Conservation (phyloP, 2,888 invertebrate genomes). For the Helobdella robusta region DNA sequence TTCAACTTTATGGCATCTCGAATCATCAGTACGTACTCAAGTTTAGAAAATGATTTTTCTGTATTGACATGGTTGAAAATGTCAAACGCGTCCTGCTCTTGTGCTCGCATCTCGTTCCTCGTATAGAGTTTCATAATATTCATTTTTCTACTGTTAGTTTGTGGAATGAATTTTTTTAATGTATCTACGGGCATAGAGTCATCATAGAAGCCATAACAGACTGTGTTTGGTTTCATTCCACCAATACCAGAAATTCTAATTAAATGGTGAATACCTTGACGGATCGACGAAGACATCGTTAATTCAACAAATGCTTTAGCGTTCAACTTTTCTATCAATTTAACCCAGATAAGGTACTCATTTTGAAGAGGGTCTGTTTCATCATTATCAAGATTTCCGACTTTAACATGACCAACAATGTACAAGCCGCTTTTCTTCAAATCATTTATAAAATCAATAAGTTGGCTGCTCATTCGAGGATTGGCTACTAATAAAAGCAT, state of each 20-base stretch:
- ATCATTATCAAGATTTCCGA: conserved; percentile 51
- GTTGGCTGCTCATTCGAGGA: conserved; percentile 76
- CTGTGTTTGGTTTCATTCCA: conserved; percentile 96
- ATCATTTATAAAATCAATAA: conserved; percentile 94
- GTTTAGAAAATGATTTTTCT: conserved; percentile 40
- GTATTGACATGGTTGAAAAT: conserved; percentile 34
- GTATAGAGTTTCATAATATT: not conserved
- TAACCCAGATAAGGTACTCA: conserved; percentile 79
- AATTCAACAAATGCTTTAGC: conserved; percentile 34
- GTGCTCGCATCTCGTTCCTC: not conserved
- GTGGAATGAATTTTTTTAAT: not conserved
- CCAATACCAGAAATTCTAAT: conserved; percentile 85
- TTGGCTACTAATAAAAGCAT: conserved; percentile 82
- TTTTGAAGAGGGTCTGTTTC: conserved; percentile 63
- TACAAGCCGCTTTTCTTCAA: conserved; percentile 82
- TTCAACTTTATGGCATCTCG: conserved; percentile 78
- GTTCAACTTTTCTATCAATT: conserved; percentile 76
- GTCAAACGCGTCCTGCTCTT: conserved; percentile 26
- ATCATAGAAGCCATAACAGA: conserved; percentile 84
- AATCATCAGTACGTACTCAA: conserved; percentile 74
- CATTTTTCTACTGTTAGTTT: not conserved
- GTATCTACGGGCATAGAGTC: conserved; percentile 59
- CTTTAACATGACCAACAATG: conserved; percentile 74
- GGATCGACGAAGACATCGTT: conserved; percentile 71
- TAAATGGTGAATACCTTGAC: conserved; percentile 83